Evolutionary conservation across 2,888 invertebrate genomes (phyloP).

Genomic region (Epiblema foenella): DNA sequence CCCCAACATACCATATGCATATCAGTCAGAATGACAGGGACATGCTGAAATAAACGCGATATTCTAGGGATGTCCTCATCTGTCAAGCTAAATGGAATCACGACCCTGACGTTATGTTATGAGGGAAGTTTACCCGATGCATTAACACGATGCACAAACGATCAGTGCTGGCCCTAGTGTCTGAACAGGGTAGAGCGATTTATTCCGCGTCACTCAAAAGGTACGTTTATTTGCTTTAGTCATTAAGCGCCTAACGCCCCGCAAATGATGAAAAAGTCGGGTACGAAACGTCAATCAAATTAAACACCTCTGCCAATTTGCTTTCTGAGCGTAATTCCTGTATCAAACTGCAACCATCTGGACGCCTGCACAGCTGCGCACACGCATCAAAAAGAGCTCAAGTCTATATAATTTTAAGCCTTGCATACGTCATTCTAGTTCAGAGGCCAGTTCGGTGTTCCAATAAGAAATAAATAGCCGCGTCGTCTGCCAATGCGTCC

Average conservation of each 20-base stretch:
- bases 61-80: background rate
- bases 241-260: too few relatives aligned
- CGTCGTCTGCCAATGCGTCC: constrained; percentile 70
- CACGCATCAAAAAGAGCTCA: constrained; percentile 14
- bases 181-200: too few relatives aligned
- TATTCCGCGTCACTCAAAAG: too few relatives aligned
- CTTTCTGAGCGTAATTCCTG: constrained; percentile 24
- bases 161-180: too few relatives aligned
- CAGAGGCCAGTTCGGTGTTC: constrained; percentile 45
- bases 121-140: background rate
- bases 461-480: constrained; percentile 73
- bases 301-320: constrained; percentile 11
- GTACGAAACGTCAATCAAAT: constrained; percentile 1
- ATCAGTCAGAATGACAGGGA: too few relatives aligned
- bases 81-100: background rate
- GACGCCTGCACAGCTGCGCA: constrained; percentile 19
- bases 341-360: constrained; percentile 33
- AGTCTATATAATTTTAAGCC: background rate
- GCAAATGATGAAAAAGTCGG: background rate
- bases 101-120: background rate
- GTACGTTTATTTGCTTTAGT: too few relatives aligned
- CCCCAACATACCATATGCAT: too few relatives aligned
- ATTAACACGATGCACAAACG: too few relatives aligned
- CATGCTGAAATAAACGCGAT: too few relatives aligned
- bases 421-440: constrained; percentile 15